These are phyloP conservation scores for Pseudorectes ferrugineus DNA, from an alignment of 2,113 vertebrate genomes.

Conservation along the genomic window DNA sequence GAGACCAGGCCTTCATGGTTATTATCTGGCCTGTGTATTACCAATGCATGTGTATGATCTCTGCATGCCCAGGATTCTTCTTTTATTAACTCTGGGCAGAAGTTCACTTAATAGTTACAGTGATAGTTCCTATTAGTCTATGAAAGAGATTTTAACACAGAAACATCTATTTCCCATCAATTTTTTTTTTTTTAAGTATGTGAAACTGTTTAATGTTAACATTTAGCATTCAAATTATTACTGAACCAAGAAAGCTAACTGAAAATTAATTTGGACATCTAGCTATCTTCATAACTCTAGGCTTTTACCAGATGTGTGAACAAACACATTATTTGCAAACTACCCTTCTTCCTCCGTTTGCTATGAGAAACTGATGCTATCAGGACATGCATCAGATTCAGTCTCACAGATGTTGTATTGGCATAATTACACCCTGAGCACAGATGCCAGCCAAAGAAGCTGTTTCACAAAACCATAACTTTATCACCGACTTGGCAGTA, in stretches of 20 bases:
- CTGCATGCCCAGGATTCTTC: neutral
- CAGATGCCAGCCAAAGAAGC: neutral
- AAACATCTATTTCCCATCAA: neutral
- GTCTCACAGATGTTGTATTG: neutral
- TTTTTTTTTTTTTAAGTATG: neutral
- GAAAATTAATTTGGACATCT: neutral
- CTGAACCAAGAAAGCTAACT: neutral
- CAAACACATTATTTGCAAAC: neutral
- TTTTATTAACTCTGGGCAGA: neutral
- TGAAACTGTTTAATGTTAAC: neutral
- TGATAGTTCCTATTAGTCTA: neutral
- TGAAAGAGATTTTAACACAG: neutral
- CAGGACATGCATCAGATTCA: neutral
- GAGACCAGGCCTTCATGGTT: neutral
- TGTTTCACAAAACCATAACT: neutral
- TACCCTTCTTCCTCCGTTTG: neutral
- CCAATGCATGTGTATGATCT: neutral
- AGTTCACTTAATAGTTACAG: neutral
- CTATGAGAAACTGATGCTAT: neutral
- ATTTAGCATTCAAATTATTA: neutral
- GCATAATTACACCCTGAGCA: neutral
- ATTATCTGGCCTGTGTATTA: neutral
- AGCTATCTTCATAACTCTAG: neutral
- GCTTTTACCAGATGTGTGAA: neutral
- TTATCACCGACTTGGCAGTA: neutral